A percentile compares a stretch with the other conserved stretches of the same genome.
Conservation (phyloP, 2,888 invertebrate species). For the Pammene aurita region DNA sequence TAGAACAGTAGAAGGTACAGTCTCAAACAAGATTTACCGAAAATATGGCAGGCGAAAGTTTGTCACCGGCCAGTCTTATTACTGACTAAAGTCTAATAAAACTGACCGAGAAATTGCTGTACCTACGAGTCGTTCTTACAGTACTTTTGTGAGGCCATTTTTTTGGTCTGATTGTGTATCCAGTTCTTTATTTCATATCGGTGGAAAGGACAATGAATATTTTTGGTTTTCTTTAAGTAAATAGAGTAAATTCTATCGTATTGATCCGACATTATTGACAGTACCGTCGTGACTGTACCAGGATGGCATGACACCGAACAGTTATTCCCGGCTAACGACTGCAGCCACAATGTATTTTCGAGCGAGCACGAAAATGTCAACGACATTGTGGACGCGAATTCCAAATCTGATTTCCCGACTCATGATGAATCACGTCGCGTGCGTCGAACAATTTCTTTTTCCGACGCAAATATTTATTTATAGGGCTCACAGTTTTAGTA, state of each 20-base stretch:
- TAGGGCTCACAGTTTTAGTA: conserved; percentile 50
- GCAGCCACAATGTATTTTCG: conserved; percentile 52
- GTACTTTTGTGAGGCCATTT: too few species aligned
- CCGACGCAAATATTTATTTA: conserved; percentile 56
- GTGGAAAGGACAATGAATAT: not conserved
- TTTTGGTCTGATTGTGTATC: too few species aligned
- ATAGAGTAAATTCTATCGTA: not conserved
- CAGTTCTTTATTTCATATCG: too few species aligned
- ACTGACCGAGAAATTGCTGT: too few species aligned
- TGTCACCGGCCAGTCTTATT: too few species aligned
- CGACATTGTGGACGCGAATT: conserved; percentile 69
- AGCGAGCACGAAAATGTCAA: conserved; percentile 72
- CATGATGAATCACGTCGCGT: conserved; percentile 76
- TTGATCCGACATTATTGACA: not conserved
- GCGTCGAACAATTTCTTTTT: conserved; percentile 68
- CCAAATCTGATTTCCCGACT: conserved; percentile 67
- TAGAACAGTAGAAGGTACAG: too few species aligned
- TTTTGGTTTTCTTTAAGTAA: too few species aligned
- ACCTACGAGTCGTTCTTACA: too few species aligned
- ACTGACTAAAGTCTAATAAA: too few species aligned
- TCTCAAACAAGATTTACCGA: too few species aligned
- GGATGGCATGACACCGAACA: conserved; percentile 48
- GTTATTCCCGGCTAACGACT: conserved; percentile 54
- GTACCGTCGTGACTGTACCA: conserved; percentile 32
- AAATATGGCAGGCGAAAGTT: too few species aligned